Evolutionary conservation across 2,888 invertebrate species (phyloP).

Genomic region (Sthenelais limicola): DNA sequence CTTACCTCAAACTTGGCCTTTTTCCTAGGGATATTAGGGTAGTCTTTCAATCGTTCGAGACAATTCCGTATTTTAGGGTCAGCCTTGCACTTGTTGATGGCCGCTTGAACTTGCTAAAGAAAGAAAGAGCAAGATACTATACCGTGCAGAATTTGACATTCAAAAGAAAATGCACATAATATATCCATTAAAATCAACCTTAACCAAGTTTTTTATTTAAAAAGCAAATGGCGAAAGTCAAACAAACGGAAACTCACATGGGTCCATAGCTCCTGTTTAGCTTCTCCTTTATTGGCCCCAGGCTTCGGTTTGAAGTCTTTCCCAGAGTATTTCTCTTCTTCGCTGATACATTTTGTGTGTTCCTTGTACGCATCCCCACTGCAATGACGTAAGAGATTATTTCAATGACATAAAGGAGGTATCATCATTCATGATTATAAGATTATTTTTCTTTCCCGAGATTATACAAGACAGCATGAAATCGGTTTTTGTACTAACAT

Average conservation of each 20-base stretch:
- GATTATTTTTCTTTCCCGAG: not conserved
- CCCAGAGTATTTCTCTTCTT: slow-evolving; percentile 90
- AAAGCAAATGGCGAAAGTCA: not conserved
- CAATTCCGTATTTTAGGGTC: slow-evolving; percentile 77
- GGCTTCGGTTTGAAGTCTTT: slow-evolving; percentile 82
- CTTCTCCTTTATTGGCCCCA: slow-evolving; percentile 84
- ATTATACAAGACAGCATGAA: too few relatives aligned
- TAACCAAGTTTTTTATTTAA: not conserved
- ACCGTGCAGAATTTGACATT: not conserved
- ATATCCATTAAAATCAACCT: not conserved
- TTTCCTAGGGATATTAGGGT: slow-evolving; percentile 89
- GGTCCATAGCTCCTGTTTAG: slow-evolving; percentile 89
- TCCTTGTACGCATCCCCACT: slow-evolving; percentile 82
- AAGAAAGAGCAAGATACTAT: not conserved
- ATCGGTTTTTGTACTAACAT: too few relatives aligned
- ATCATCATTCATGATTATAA: not conserved
- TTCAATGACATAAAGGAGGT: not conserved
- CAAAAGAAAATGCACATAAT: not conserved
- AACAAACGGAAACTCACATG: slow-evolving; percentile 1
- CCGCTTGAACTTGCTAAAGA: slow-evolving; percentile 75
- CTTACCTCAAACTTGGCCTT: slow-evolving; percentile 82
- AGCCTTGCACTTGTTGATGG: slow-evolving; percentile 77
- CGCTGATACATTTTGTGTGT: slow-evolving; percentile 88
- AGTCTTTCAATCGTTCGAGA: slow-evolving; percentile 80
- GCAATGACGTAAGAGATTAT: slow-evolving; percentile 46